Evolutionary conservation across 2,888 invertebrate species (phyloP).

Genomic region (Myathropa florea): DNA sequence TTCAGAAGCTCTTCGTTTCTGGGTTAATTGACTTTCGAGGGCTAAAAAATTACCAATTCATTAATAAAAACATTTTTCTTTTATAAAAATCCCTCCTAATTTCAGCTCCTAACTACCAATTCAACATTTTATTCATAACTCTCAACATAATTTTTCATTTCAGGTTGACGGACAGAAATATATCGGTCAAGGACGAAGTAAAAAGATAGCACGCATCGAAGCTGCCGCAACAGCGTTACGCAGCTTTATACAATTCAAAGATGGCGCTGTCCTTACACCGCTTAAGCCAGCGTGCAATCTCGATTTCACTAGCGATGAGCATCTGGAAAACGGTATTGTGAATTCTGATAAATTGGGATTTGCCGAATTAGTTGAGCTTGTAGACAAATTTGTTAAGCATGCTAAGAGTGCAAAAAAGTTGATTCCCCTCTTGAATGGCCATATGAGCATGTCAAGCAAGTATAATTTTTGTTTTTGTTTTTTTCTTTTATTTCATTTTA

Average conservation of each 20-base stretch:
- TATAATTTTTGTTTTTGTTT: conserved; percentile 76
- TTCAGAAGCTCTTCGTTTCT: too few species aligned
- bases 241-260: conserved; percentile 83
- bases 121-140: neutral
- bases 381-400: conserved; percentile 77
- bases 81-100: too few species aligned
- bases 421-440: conserved; percentile 73
- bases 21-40: too few species aligned
- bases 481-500: conserved; percentile 55
- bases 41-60: too few species aligned
- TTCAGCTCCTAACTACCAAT: neutral
- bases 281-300: conserved; percentile 80
- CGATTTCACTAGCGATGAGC: conserved; percentile 82
- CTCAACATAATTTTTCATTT: conserved; percentile 46
- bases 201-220: conserved; percentile 83
- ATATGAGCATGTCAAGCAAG: conserved; percentile 81
- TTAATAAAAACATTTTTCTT: too few species aligned
- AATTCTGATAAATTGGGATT: conserved; percentile 72
- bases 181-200: conserved; percentile 82
- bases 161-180: conserved; percentile 83
- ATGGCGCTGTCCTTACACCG: conserved; percentile 78
- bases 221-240: conserved; percentile 83
- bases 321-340: conserved; percentile 80
- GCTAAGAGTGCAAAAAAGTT: conserved; percentile 74
- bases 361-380: conserved; percentile 75